phyloP scores from a whole-genome alignment of 2,797 vertebrate species.

The Mallotus villosus region DNA sequence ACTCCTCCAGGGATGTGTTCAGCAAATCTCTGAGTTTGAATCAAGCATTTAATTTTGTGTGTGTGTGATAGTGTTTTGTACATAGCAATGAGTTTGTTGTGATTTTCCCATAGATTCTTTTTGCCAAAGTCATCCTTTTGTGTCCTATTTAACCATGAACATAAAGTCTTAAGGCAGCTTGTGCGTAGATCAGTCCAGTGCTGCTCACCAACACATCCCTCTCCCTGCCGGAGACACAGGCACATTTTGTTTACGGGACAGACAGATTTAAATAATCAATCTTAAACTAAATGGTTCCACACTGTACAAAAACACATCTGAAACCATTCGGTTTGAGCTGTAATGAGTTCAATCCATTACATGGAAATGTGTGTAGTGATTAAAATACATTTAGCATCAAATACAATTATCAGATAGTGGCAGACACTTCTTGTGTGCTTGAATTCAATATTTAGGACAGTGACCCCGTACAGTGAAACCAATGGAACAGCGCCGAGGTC shows the following conservation, averaged over 20 bases:
- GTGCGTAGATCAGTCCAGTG: neutral
- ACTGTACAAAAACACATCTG: no score
- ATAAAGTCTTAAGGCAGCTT: slow-evolving; percentile 81
- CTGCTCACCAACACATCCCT: slow-evolving; percentile 1
- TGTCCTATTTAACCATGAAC: slow-evolving; percentile 83
- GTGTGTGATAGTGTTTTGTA: slow-evolving; percentile 53
- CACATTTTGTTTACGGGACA: no score
- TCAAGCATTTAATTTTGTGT: slow-evolving; percentile 14
- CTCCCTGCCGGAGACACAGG: neutral
- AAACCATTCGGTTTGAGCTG: no score
- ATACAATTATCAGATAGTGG: no score
- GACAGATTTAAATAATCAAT: no score
- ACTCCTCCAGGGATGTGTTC: slow-evolving; percentile 6
- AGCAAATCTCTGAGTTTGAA: slow-evolving; percentile 3
- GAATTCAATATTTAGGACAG: no score
- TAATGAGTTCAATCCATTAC: no score
- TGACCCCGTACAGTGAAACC: neutral
- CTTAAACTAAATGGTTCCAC: no score
- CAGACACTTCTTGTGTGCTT: no score
- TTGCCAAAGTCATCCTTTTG: slow-evolving; percentile 71
- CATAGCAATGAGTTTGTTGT: slow-evolving; percentile 81
- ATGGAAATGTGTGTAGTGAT: no score
- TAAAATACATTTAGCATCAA: no score
- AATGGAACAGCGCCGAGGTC: neutral
- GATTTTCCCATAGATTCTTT: slow-evolving; percentile 72